These are phyloP conservation scores for Desmophyllum pertusum DNA, from an alignment of 92 coral and sea anemone genomes.

Conservation along the genomic window DNA sequence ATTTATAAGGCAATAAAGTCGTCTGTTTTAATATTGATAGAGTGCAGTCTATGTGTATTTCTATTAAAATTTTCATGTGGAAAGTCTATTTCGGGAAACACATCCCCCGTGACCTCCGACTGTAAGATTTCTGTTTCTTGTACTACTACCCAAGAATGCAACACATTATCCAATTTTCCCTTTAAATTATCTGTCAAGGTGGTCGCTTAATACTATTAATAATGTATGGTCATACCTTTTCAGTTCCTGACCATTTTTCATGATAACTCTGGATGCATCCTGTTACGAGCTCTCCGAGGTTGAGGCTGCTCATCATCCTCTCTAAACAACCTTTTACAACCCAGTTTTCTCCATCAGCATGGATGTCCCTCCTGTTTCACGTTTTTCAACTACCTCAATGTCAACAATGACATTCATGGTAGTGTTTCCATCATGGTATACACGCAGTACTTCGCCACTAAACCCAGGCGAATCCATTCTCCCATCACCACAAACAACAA, in stretches of 20 bases:
- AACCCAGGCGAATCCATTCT: conserved; percentile 55
- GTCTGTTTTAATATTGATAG: no score
- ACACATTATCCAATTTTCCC: no score
- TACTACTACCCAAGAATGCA: no score
- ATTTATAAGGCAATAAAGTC: no score
- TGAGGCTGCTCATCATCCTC: conserved; percentile 29
- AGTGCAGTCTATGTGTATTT: no score
- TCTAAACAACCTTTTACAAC: conserved; percentile 41
- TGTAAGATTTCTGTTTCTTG: no score
- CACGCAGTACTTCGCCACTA: conserved; percentile 52
- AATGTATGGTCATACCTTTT: conserved; percentile 45
- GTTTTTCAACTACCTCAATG: conserved; percentile 45
- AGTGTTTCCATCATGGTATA: conserved; percentile 52
- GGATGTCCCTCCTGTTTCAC: conserved; percentile 54
- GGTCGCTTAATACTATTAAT: background rate
- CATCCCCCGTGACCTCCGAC: no score
- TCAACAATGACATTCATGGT: conserved; percentile 41
- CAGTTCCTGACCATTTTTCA: conserved; percentile 58
- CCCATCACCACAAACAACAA: conserved; percentile 49
- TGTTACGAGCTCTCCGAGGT: conserved; percentile 44
- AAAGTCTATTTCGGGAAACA: no score
- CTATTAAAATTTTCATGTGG: no score
- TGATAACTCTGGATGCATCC: conserved; percentile 49
- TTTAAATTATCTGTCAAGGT: no score
- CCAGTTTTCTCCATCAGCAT: conserved; percentile 49